Evolutionary conservation across 2,888 invertebrate species (phyloP), one percentile per base, ranked within the genome.

Genomic region (Acrocyrtus sp.): DNA sequence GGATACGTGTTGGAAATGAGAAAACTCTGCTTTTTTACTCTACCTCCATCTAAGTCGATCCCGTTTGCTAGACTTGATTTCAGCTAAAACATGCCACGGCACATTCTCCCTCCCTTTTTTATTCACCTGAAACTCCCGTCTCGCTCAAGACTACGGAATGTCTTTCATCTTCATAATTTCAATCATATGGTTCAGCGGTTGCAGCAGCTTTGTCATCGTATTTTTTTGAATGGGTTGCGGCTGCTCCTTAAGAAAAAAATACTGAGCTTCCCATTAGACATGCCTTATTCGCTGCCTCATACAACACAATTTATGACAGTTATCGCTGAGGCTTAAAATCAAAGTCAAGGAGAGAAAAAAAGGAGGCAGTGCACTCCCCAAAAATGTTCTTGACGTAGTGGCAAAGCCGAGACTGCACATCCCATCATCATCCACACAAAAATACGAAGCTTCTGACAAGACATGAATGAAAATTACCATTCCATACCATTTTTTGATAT

Each of bases 241-340:
- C n/a, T n/a, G n/a, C n/a, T n/a, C n/a, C n/a, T n/a, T n/a, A n/a
- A n/a, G n/a, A n/a, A n/a, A n/a, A n/a, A n/a, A n/a, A n/a, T n/a
- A n/a, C n/a, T n/a, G n/a, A n/a, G n/a, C n/a, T n/a, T 3, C 29
- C 27, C n/a, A 8, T 17, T 17, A 17, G 41, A 4, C 22, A 17
- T 27, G 17, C 22, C 22, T 19, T 4, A 8, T 19, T 50, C 5
- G 19, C 24, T 8, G 45, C 21, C n/a, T n/a, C n/a, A n/a, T n/a
- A n/a, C n/a, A n/a, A 27, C 12, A 62, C 62, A 22, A 53, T 24
- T n/a, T 43, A 26, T 63, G 53, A 27, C 26, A 17, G 63, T 53
- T 45, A 63, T 53, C 57, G 41, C 1, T 50, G 41, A 39, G 41
- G 57, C 66, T 57, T 47, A 66, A 66, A 57, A 66, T 57, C 57